Conservation (phyloP, 2,888 invertebrate genomes). For the Apodemia hepburni region DNA sequence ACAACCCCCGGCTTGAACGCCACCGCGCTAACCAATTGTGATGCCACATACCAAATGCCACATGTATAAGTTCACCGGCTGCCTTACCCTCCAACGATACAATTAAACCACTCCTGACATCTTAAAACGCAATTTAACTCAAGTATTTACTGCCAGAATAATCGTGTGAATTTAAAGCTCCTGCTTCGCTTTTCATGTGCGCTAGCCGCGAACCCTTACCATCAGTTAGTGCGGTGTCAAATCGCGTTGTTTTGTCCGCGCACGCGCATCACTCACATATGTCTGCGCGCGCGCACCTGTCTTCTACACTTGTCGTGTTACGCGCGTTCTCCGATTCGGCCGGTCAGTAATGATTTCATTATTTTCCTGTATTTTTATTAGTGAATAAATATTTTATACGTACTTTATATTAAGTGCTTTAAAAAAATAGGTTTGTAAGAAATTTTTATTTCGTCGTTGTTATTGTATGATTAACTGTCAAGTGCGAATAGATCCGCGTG, state of each 20-base stretch:
- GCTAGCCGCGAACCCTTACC: neutral
- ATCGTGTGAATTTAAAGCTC: too few relatives aligned
- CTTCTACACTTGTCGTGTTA: slow-evolving; percentile 3
- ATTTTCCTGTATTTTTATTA: neutral
- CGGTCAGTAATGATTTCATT: slow-evolving; percentile 3
- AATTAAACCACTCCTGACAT: too few relatives aligned
- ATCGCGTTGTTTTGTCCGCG: slow-evolving; percentile 27
- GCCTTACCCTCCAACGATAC: too few relatives aligned
- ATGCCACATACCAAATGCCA: too few relatives aligned
- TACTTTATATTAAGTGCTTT: neutral
- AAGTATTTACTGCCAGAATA: neutral
- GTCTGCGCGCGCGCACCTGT: slow-evolving; percentile 26
- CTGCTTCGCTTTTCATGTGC: neutral
- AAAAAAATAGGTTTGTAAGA: neutral
- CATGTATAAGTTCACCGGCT: too few relatives aligned
- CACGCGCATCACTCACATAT: slow-evolving; percentile 28
- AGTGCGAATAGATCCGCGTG: too few relatives aligned
- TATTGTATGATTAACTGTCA: too few relatives aligned
- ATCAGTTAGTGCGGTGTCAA: slow-evolving; percentile 16
- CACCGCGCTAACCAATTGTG: too few relatives aligned
- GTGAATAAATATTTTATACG: neutral
- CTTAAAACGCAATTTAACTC: too few relatives aligned
- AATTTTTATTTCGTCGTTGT: too few relatives aligned
- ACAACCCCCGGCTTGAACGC: too few relatives aligned
- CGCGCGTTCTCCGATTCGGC: neutral